phyloP scores from a whole-genome alignment of 2,797 vertebrate genomes.

The Schizopygopsis malacanthus region DNA sequence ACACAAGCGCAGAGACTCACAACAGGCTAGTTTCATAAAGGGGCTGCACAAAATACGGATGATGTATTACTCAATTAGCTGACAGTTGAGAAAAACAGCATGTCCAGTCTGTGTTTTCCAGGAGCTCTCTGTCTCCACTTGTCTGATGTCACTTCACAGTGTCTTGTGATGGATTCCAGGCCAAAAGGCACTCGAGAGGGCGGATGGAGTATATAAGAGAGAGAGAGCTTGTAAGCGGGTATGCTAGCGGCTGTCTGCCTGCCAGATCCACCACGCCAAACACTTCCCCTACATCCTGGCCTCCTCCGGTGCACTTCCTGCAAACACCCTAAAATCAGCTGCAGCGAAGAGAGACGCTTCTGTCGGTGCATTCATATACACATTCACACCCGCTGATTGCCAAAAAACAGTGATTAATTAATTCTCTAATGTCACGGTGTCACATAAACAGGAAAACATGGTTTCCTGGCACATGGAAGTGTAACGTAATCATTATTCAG shows the following conservation, averaged over 20 bases:
- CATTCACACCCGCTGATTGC: constrained; percentile 13
- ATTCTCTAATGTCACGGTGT: constrained; percentile 37
- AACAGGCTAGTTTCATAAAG: constrained; percentile 57
- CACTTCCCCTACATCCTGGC: constrained; percentile 72
- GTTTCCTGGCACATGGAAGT: constrained; percentile 30
- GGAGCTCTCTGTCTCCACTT: constrained; percentile 50
- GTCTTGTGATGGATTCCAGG: constrained; percentile 49
- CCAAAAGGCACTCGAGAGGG: constrained; percentile 34
- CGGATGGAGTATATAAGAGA: constrained; percentile 26
- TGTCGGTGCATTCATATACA: constrained; percentile 15
- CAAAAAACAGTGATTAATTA: constrained; percentile 42
- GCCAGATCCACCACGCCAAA: constrained; percentile 68
- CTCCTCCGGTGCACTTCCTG: constrained; percentile 69
- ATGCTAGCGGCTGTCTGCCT: constrained; percentile 55
- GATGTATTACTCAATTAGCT: constrained; percentile 59
- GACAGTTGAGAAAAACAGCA: constrained; percentile 57
- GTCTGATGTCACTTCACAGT: constrained; percentile 50
- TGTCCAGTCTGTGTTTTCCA: constrained; percentile 58
- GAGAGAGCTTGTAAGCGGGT: constrained; percentile 49
- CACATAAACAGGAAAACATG: constrained; percentile 43
- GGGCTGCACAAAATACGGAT: constrained; percentile 54
- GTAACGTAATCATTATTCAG: constrained; percentile 36
- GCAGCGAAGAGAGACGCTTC: constrained; percentile 2
- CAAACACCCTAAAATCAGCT: constrained; percentile 39
- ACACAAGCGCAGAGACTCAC: constrained; percentile 29